Evolutionary conservation across 2,888 invertebrate species (phyloP), one percentile per base, ranked within the genome.

Genomic region (Salticus scenicus): DNA sequence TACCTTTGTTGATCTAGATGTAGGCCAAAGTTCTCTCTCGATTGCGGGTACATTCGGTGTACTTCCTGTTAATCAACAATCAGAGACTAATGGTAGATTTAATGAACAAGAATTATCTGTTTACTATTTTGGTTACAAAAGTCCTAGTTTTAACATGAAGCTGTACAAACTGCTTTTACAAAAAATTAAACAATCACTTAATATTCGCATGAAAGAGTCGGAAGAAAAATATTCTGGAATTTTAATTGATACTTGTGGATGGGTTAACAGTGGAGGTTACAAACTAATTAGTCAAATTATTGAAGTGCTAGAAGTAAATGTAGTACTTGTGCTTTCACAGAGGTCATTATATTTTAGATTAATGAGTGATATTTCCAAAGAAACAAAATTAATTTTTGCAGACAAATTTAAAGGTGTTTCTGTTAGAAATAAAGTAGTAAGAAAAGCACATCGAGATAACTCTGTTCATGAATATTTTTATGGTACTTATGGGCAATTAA

Each of bases 171-270:
- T 95, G 12, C 93, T 98, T 1, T 94, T 97, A 1, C 94, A 95
- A 0, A 94, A 96, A 89, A 92, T 99, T 89, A 96, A 98, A 0
- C 95, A 96, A 90, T 95, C 96, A 10, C 95, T 97, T 42, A 93
- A 94, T 0, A 95, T 96, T 89, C 93, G 97, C 20, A 20, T 77
- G 20, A 14, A 4, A 24, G 14, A 20, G 24, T 12, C 33, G 17
- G 47, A 67, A 30, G 7, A 37, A 28, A 12, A 90, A 87, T 91
- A 91, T 12, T 91, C 92, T 1, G 99, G 99, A 0, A 95, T 97
- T 1, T 94, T 99, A 47, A 97, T 99, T 88, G 99, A 99, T 91
- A 99, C 99, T 0, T 98, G 98, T 89, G 99, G 99, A 0, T 99
- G 98, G 98, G 95, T 98, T 0, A 97, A 97, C 91, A 96, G 70